phyloP scores from a whole-genome alignment of 1,140 invertebrate genomes.

The Scylla paramamosain region DNA sequence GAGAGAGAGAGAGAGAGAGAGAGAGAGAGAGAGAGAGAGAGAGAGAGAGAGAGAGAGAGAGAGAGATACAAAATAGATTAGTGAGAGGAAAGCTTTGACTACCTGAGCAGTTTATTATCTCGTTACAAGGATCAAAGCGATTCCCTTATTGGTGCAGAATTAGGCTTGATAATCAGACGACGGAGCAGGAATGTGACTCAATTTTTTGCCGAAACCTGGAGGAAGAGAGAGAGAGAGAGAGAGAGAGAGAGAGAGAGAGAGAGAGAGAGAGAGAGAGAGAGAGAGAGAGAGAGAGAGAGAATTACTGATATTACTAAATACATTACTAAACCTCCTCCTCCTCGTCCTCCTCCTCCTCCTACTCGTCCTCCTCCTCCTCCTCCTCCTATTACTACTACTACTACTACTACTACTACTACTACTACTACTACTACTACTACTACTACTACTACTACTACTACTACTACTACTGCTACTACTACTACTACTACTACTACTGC shows the following conservation, averaged over 20 bases:
- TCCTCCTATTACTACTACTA: background rate
- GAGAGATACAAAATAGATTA: background rate
- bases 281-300: too few species aligned
- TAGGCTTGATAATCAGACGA: background rate
- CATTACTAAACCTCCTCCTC: too few species aligned
- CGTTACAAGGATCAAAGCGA: background rate
- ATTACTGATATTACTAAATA: too few species aligned
- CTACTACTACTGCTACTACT: background rate
- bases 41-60: too few species aligned
- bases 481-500: too few species aligned
- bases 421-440: conserved; percentile 23
- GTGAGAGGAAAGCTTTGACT: conserved; percentile 9
- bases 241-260: too few species aligned
- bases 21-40: too few species aligned
- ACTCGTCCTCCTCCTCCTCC: background rate
- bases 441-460: conserved; percentile 23
- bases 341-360: background rate
- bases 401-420: conserved; percentile 2
- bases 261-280: too few species aligned
- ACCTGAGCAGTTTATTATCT: background rate
- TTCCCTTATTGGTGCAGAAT: background rate
- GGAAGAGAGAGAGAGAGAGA: too few species aligned
- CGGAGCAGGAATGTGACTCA: background rate
- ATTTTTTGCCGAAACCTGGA: background rate
- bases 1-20: too few species aligned